These are phyloP conservation scores for Xestia ashworthii DNA, from an alignment of 2,888 invertebrate species.

Conservation along the genomic window DNA sequence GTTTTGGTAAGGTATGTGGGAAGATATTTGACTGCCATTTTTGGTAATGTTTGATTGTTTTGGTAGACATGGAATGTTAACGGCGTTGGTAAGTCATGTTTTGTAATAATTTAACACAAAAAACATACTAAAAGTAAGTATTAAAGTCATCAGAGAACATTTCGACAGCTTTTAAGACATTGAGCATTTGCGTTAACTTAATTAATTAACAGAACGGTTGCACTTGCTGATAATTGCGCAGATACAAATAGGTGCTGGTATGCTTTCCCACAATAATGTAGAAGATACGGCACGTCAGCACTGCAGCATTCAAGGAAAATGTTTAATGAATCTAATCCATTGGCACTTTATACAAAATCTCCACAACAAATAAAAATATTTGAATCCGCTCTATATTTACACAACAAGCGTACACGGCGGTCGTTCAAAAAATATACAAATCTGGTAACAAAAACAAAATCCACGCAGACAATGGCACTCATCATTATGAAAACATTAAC, in stretches of 20 bases:
- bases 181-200: not conserved
- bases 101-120: not conserved
- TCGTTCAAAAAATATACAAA: constrained; percentile 77
- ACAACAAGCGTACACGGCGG: constrained; percentile 71
- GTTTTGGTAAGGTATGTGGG: constrained; percentile 37
- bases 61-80: constrained; percentile 19
- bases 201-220: not conserved
- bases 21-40: constrained; percentile 18
- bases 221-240: not conserved
- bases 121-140: not conserved
- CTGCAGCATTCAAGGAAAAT: not conserved
- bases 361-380: constrained; percentile 50
- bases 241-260: not conserved
- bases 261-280: not conserved
- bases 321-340: constrained; percentile 10
- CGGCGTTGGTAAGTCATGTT: not conserved
- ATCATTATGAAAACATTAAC: constrained; percentile 89
- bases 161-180: too few species aligned
- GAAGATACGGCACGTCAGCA: not conserved
- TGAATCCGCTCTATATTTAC: constrained; percentile 77
- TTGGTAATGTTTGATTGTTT: constrained; percentile 29
- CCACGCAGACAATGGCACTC: constrained; percentile 82
- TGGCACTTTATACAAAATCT: not conserved
- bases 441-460: constrained; percentile 85
- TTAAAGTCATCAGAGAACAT: too few species aligned